Evolutionary conservation across 2,113 vertebrate genomes (phyloP).

Genomic region (Asarcornis scutulata): DNA sequence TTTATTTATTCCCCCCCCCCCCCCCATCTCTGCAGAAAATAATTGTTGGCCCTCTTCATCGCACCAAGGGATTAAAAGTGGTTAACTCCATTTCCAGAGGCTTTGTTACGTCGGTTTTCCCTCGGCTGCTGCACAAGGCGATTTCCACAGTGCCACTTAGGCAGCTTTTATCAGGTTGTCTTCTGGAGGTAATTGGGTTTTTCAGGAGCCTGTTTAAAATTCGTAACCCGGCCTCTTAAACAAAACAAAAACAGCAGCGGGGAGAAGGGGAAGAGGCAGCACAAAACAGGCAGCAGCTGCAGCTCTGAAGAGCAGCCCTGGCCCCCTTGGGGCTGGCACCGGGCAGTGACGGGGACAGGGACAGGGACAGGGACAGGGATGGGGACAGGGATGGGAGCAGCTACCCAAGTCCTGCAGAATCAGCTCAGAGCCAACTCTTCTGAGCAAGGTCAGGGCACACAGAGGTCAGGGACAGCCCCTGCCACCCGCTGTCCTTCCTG

Average conservation of each 20-base stretch:
- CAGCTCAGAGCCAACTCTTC: not conserved
- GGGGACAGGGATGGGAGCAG: not conserved
- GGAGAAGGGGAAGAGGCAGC: constrained; percentile 34
- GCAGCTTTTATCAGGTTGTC: constrained; percentile 63
- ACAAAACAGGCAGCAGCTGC: constrained; percentile 36
- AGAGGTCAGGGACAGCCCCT: not conserved
- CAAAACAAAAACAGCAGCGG: constrained; percentile 54
- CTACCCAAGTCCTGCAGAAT: not conserved
- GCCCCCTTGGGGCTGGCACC: not conserved
- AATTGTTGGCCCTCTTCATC: constrained; percentile 57
- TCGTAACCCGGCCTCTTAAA: constrained; percentile 47
- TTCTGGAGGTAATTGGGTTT: constrained; percentile 70
- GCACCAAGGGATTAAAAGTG: constrained; percentile 57
- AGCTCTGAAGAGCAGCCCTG: not conserved
- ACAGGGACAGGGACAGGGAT: not conserved
- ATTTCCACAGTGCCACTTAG: constrained; percentile 65
- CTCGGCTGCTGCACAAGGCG: constrained; percentile 58
- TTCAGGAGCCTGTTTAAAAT: constrained; percentile 60
- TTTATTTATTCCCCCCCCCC: not conserved
- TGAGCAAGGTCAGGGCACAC: not conserved
- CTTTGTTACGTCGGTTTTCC: constrained; percentile 72
- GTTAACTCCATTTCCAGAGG: constrained; percentile 72
- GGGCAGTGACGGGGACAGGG: not conserved
- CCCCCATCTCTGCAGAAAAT: constrained; percentile 30
- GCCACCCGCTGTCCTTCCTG: not conserved